Base-by-base conservation (phyloP, 1,140 invertebrate genomes). In the Sesamia nonagrioides region DNA sequence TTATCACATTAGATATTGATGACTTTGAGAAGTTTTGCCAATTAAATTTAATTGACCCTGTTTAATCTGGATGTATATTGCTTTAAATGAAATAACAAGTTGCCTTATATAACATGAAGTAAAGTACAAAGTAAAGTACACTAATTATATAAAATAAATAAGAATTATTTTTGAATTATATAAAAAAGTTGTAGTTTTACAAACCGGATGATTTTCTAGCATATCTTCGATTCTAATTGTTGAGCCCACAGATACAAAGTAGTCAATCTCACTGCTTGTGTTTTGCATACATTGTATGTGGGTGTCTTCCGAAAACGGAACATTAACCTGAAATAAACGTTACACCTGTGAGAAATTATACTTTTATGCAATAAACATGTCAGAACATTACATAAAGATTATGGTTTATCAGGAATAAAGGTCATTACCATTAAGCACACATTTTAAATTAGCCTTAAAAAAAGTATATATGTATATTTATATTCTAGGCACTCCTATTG, bases 281-380 rank as follows among this genome's bases (percentile, higher is more conserved):
- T 97, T 97, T 84, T 96, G 95, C 76, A 97, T 96, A 84, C 97
- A 96, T 79, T 97, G 96, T 68, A 97, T 97, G 61, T 95, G 95
- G 8, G 97, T 97, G 52, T 96, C 96, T 56, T 95, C 94, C 52
- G 95, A 95, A 83, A 97, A 96, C 42, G 95, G 95, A 81, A 97
- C 97, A 81, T 95, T 96, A 42, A 96, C 95, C 96, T 96, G 90
- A 82, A 94, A 94, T 68, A 84, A 85, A 82, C 58, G 79, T 42
- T 18, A 69, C 7, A 48, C 15, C 11, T 45, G 7, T 48, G 11
- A 18, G 17, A 6, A 52, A 17, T 52, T 17, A 1, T 27, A 27
- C 27, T 27, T 27, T 27, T 27, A 27, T 27, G 3, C 3, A 27
- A 27, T 3, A 27, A 27, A 27, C 27, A 27, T 27, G 27, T 27